These are phyloP conservation scores for Colius striatus DNA, from an alignment of 2,113 vertebrate species.

Conservation along the genomic window DNA sequence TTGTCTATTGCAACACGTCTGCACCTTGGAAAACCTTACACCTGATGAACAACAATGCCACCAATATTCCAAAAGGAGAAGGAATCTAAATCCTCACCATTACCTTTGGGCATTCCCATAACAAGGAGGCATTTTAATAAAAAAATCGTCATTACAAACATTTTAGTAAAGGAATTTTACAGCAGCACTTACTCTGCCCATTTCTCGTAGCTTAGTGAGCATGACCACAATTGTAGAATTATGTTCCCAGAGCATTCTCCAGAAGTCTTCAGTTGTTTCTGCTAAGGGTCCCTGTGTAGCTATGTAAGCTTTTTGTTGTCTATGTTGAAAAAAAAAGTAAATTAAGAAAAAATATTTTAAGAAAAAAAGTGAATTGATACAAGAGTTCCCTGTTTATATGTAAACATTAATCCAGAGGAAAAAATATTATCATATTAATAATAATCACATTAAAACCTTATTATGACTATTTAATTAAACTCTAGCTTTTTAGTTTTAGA, in stretches of 20 bases:
- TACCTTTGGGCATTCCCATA: neutral
- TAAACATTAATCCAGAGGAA: conserved; percentile 22
- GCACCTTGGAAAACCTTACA: neutral
- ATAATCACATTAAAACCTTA: conserved; percentile 26
- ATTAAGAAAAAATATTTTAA: neutral
- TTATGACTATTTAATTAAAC: conserved; percentile 60
- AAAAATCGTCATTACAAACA: neutral
- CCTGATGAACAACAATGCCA: neutral
- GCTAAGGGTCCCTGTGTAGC: conserved; percentile 97
- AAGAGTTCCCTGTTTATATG: neutral
- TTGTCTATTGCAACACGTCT: neutral
- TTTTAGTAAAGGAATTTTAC: neutral
- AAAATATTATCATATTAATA: conserved; percentile 6
- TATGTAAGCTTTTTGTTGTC: conserved; percentile 98
- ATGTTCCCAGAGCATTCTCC: conserved; percentile 99
- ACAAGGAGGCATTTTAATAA: neutral
- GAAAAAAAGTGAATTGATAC: neutral
- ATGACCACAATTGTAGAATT: conserved; percentile 99
- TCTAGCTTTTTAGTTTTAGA: conserved; percentile 26
- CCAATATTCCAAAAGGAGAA: neutral
- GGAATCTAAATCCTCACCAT: neutral
- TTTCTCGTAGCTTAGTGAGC: conserved; percentile 98
- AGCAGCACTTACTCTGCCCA: conserved; percentile 89
- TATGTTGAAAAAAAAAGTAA: conserved; percentile 57
- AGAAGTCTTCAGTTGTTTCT: conserved; percentile 99